Conservation (phyloP, 2,113 vertebrate genomes). For the Apteryx owenii region DNA sequence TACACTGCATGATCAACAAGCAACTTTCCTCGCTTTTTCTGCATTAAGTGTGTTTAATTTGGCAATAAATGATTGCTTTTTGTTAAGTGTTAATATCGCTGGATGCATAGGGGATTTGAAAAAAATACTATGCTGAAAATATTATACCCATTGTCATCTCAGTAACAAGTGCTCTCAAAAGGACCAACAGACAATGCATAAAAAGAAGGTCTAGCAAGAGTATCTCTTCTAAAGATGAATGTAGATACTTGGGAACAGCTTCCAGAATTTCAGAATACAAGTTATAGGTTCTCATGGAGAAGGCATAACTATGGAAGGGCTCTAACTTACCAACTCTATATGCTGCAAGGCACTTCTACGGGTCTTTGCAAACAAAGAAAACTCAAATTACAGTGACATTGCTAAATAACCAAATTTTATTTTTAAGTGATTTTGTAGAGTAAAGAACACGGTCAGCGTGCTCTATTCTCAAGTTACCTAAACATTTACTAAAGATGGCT, state of each 20-base stretch:
- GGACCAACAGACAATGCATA: fast-evolving
- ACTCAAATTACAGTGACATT: fast-evolving
- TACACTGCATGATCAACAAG: fast-evolving
- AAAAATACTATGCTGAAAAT: no score
- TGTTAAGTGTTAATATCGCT: fast-evolving
- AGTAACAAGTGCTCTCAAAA: fast-evolving
- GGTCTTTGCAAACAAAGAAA: fast-evolving
- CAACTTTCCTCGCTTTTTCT: fast-evolving
- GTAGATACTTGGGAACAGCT: fast-evolving
- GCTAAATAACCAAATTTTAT: fast-evolving
- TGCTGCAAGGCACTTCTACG: not conserved
- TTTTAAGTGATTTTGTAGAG: no score
- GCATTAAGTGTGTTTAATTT: fast-evolving
- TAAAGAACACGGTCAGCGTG: fast-evolving
- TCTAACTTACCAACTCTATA: fast-evolving
- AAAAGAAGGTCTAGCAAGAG: not conserved
- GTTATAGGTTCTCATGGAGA: fast-evolving
- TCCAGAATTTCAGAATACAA: not conserved
- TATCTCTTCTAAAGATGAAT: fast-evolving
- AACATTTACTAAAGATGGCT: not conserved
- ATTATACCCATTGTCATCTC: fast-evolving
- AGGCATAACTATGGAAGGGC: fast-evolving
- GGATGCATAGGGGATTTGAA: fast-evolving
- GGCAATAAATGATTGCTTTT: not conserved
- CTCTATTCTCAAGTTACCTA: not conserved